A percentile compares a stretch with the other conserved stretches of the same genome.
Evolutionary conservation across 2,113 vertebrate genomes (phyloP).

Genomic region (Nestor notabilis): DNA sequence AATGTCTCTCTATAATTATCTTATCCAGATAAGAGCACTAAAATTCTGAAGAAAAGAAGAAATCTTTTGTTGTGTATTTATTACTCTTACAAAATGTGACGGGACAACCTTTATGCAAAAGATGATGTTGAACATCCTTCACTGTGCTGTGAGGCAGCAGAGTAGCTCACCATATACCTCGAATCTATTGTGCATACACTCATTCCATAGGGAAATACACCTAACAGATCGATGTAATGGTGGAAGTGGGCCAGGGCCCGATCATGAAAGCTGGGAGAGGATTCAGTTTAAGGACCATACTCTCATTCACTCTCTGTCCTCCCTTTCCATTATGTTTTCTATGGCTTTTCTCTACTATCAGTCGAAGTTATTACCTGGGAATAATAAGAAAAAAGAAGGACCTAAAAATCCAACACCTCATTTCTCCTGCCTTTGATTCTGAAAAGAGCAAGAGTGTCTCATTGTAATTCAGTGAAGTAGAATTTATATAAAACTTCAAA

Average conservation of each 20-base stretch:
- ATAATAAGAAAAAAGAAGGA: not conserved
- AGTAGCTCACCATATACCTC: not conserved
- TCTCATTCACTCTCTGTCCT: not conserved
- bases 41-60: not conserved
- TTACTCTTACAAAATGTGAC: not conserved
- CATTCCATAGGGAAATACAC: not conserved
- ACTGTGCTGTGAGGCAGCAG: not conserved
- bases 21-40: not conserved
- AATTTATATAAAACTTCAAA: slow-evolving; percentile 7
- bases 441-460: not conserved
- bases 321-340: not conserved
- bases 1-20: not conserved
- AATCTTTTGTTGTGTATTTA: not conserved
- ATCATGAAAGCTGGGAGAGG: not conserved
- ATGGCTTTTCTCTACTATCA: not conserved
- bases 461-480: not conserved
- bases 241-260: not conserved
- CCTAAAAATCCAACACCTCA: not conserved
- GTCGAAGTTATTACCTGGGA: not conserved
- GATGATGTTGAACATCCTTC: not conserved
- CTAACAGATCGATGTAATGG: not conserved
- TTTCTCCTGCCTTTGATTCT: not conserved
- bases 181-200: not conserved
- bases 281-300: not conserved
- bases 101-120: not conserved